Evolutionary conservation across 2,113 vertebrate genomes (phyloP).

Genomic region (Oncorhynchus nerka): DNA sequence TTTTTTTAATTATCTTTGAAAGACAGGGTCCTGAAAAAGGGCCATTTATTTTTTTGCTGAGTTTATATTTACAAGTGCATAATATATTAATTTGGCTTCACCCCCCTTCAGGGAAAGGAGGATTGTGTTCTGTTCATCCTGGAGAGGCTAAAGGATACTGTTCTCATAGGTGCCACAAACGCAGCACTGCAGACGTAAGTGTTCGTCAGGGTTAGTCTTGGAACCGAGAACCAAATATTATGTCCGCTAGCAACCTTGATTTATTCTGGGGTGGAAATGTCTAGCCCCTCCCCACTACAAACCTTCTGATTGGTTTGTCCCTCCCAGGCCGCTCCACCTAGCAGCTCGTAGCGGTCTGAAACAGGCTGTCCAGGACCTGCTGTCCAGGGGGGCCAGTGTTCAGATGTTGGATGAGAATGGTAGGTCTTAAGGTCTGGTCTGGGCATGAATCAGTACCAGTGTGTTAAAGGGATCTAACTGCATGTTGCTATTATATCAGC

Average conservation of each 20-base stretch:
- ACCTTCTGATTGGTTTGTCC: no score
- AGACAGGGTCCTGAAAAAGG: no score
- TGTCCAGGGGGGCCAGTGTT: slow-evolving; percentile 88
- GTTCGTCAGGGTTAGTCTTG: neutral
- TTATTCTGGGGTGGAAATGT: no score
- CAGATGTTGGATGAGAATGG: slow-evolving; percentile 91
- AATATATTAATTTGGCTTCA: neutral
- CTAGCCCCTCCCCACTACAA: no score
- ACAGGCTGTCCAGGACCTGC: slow-evolving; percentile 86
- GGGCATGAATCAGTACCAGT: neutral
- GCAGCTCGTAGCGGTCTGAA: slow-evolving; percentile 91
- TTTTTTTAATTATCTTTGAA: no score
- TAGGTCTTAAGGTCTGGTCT: slow-evolving; percentile 60
- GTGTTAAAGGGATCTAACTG: neutral
- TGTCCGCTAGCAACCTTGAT: no score
- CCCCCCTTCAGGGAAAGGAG: slow-evolving; percentile 84
- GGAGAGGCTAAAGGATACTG: slow-evolving; percentile 86
- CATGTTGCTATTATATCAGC: slow-evolving; percentile 1
- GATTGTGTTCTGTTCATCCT: slow-evolving; percentile 94
- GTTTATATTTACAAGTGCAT: no score
- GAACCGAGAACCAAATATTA: no score
- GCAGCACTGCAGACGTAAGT: slow-evolving; percentile 94
- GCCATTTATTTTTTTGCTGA: no score
- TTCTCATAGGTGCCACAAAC: slow-evolving; percentile 88
- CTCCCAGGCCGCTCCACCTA: slow-evolving; percentile 87